These are phyloP conservation scores for Paramisgurnus dabryanus DNA, from an alignment of 2,113 vertebrate species.

Conservation along the genomic window DNA sequence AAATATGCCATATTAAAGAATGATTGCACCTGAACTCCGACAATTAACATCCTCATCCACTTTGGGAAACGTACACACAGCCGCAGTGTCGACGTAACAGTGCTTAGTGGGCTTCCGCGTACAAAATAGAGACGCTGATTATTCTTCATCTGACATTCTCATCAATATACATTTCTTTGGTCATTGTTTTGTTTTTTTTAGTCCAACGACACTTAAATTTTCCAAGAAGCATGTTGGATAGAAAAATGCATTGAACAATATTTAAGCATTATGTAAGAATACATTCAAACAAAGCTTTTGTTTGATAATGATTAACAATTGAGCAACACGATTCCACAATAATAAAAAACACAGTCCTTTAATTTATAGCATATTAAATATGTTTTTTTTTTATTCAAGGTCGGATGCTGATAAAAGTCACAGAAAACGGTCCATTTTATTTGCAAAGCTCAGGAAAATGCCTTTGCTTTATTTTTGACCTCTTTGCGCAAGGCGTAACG, in stretches of 20 bases:
- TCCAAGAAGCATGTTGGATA: neutral
- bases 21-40: conserved; percentile 45
- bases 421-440: neutral
- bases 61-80: conserved; percentile 75
- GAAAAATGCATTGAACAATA: neutral
- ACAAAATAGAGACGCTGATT: conserved; percentile 67
- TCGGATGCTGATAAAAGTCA: neutral
- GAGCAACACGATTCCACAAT: neutral
- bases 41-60: conserved; percentile 73
- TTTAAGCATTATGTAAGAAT: neutral
- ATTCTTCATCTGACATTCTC: neutral
- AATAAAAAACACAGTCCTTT: neutral
- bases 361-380: conserved; percentile 1
- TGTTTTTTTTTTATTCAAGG: neutral
- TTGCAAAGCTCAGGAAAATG: neutral
- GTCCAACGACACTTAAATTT: neutral
- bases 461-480: neutral
- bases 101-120: conserved; percentile 69
- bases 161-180: neutral
- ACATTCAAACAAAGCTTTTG: conserved; percentile 19
- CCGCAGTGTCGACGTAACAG: conserved; percentile 65
- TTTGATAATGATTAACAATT: neutral
- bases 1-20: conserved; percentile 39
- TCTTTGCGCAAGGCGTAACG: neutral
- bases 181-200: neutral